Base-by-base conservation (phyloP, 2,888 invertebrate genomes). In the Terebella lapidaria region DNA sequence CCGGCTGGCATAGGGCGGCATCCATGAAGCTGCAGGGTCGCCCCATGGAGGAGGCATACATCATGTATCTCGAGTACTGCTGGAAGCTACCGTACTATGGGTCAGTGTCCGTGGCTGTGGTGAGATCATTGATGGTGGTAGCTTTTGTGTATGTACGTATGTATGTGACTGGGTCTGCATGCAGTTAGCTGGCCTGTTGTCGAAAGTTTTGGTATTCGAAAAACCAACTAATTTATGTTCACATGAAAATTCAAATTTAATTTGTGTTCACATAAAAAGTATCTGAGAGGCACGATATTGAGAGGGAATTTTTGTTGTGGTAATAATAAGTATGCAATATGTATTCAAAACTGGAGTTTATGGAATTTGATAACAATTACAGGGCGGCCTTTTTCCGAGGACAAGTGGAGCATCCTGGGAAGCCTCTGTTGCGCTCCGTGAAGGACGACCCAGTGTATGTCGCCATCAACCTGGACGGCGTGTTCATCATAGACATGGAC, bases 321-420 rank as follows among this genome's bases (percentile, higher is more conserved):
- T n/a, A n/a, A n/a, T n/a, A n/a, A n/a, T n/a, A n/a, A n/a, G n/a
- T n/a, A n/a, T n/a, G n/a, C n/a, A n/a, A n/a, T n/a, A n/a, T n/a
- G n/a, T n/a, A n/a, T n/a, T n/a, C n/a, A n/a, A n/a, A n/a, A n/a
- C n/a, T n/a, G n/a, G n/a, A n/a, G n/a, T n/a, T n/a, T n/a, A n/a
- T n/a, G n/a, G n/a, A n/a, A n/a, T n/a, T n/a, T n/a, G n/a, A n/a
- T n/a, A n/a, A n/a, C n/a, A n/a, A n/a, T 81, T 82, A 5, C 81
- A 92, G 93, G 57, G 89, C 91, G 63, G 94, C 94, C 25, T 94
- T 92, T 83, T 95, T 95, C 82, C 90, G 91, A 83, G 94, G 94
- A 5, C 93, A 94, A 83, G 89, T 95, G 57, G 94, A 95, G 80
- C 91, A 92, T 80, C 94, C 94, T 0, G 91, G 91, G 54, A 52